These are phyloP conservation scores for Pelecanus crispus DNA, from an alignment of 2,113 vertebrate species.

Conservation along the genomic window DNA sequence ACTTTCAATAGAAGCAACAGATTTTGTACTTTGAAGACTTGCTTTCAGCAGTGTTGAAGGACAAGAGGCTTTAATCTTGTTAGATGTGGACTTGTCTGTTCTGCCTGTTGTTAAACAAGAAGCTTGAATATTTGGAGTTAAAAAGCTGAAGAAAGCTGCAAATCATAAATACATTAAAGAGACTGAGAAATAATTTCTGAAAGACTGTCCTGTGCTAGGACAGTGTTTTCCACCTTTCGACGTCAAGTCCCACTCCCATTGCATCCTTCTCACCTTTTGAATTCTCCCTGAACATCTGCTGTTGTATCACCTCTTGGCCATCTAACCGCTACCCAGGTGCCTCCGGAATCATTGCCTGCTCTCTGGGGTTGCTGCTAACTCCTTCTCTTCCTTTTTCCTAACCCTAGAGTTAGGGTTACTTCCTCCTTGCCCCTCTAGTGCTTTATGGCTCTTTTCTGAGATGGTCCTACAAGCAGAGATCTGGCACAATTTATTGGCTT, in stretches of 20 bases:
- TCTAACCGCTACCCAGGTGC: too few species aligned
- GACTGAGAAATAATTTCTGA: not conserved
- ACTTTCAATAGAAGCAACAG: not conserved
- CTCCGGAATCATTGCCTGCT: not conserved
- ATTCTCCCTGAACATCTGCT: not conserved
- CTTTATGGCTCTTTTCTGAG: not conserved
- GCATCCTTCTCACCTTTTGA: not conserved
- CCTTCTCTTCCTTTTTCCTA: not conserved
- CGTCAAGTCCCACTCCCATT: not conserved
- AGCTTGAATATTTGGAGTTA: not conserved
- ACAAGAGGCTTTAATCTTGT: not conserved
- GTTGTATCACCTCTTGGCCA: not conserved
- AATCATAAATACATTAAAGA: not conserved
- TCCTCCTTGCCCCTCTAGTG: not conserved
- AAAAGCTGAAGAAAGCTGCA: not conserved
- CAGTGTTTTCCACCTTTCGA: not conserved
- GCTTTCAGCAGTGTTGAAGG: not conserved
- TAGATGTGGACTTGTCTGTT: not conserved
- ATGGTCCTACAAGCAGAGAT: not conserved
- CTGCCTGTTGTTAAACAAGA: not conserved
- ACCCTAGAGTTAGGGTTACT: not conserved
- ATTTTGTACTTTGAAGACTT: not conserved
- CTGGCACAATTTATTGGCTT: not conserved
- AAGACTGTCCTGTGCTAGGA: not conserved
- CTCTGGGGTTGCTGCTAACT: not conserved